Evolutionary conservation across 2,888 invertebrate species (phyloP).

Genomic region (Aquatica leii): DNA sequence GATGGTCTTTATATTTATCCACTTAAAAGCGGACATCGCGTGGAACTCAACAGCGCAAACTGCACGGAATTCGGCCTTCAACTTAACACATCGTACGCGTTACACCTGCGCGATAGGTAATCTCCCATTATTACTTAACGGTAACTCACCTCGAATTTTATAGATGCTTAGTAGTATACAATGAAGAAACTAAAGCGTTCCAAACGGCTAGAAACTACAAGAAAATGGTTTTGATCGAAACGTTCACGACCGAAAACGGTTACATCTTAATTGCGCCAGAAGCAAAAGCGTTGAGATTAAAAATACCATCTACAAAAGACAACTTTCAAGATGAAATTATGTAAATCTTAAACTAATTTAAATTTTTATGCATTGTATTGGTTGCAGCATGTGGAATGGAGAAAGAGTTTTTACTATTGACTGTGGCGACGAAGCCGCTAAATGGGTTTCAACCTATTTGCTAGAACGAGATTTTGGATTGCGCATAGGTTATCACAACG

Average conservation of each 20-base stretch:
- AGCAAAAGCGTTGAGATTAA: conserved; percentile 59
- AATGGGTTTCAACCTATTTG: background rate
- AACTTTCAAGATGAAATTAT: conserved; percentile 37
- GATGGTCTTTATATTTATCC: conserved; percentile 56
- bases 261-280: conserved; percentile 61
- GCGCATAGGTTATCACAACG: background rate
- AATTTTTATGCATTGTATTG: no score
- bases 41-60: conserved; percentile 52
- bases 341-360: no score
- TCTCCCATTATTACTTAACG: background rate
- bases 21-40: conserved; percentile 56
- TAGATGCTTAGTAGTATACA: conserved; percentile 53
- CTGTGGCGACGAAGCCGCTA: conserved; percentile 13
- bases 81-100: conserved; percentile 42
- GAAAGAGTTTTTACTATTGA: background rate
- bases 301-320: conserved; percentile 53
- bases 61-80: conserved; percentile 53
- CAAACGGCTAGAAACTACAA: conserved; percentile 61
- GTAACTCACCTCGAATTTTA: no score
- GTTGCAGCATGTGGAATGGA: no score
- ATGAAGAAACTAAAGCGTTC: conserved; percentile 57
- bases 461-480: background rate
- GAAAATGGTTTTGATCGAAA: conserved; percentile 60
- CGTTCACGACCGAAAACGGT: conserved; percentile 55
- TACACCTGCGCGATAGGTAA: conserved; percentile 54